Conservation (phyloP, 2,797 vertebrate species). For the Xyrichtys novacula region DNA sequence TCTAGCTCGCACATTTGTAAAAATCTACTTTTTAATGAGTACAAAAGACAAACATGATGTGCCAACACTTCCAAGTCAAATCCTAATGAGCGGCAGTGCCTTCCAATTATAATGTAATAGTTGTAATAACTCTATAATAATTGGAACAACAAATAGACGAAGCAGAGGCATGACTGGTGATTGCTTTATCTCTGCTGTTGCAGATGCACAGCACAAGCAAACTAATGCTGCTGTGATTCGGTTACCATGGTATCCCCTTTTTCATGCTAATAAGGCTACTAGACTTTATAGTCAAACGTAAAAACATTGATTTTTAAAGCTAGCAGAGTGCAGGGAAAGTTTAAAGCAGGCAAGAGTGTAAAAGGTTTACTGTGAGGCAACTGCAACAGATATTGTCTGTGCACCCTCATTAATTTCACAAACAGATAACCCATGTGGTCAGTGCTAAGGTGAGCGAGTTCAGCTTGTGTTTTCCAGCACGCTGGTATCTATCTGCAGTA, state of each 20-base stretch:
- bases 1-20: slow-evolving; percentile 8
- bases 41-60: slow-evolving; percentile 8
- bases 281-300: neutral
- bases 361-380: neutral
- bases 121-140: neutral
- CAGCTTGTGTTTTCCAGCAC: slow-evolving; percentile 3
- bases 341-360: neutral
- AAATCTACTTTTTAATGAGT: slow-evolving; percentile 2
- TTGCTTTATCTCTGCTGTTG: neutral
- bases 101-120: slow-evolving; percentile 18
- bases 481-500: too few species aligned
- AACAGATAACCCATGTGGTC: slow-evolving; percentile 11
- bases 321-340: slow-evolving; percentile 5
- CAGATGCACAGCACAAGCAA: slow-evolving; percentile 14
- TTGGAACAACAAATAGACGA: slow-evolving; percentile 6
- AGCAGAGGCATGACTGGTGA: neutral
- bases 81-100: slow-evolving; percentile 9
- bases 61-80: neutral
- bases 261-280: neutral
- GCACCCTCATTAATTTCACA: slow-evolving; percentile 41
- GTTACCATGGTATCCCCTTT: slow-evolving; percentile 12
- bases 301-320: neutral
- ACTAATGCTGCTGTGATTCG: neutral
- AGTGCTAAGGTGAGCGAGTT: slow-evolving; percentile 12
- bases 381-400: slow-evolving; percentile 15